Evolutionary conservation across 2,888 invertebrate genomes (phyloP), one percentile per base, ranked within the genome.

Genomic region (Cerceris rybyensis): DNA sequence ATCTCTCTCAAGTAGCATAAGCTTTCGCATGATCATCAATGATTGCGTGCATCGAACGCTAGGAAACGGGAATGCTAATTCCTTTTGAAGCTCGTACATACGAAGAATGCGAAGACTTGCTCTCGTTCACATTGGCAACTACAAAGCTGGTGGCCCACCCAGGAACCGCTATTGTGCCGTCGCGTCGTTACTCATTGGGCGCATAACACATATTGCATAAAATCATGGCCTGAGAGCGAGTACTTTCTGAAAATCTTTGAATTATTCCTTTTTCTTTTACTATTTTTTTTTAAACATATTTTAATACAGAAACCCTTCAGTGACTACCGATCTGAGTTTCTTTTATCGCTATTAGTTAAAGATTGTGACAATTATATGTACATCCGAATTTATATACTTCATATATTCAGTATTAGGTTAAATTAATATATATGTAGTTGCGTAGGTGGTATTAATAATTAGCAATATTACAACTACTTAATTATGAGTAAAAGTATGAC

Each of bases 111-210:
- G 73, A 49, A 60, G 79, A 65, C 65, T 75, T 69, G 78, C 59
- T 50, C 63, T 50, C 57, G 72, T 64, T 70, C 16, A 52, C 76
- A 76, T 79, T 65, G 72, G 57, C 67, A 70, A 73, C 68, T 80
- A 78, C 77, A 81, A 81, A 65, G 80, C 60, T 78, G 71, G 78
- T 80, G 72, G 81, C 80, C 83, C 80, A 81, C 82, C 82, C 79
- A 78, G 73, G 69, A 77, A 70, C 69, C 70, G 50, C 75, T 74
- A 82, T 80, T 82, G 81, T 82, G 63, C 71, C 76, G 70, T 70
- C 70, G 60, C 76, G 70, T 70, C 70, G 60, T 70, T 80, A 75
- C 50, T 74, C 73, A 66, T 80, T 74, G 80, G 68, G 80, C 77
- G 67, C 71, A 81, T 81, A 77, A 81, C 80, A 70, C 80, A 77